Evolutionary conservation across 2,113 vertebrate species (phyloP), one percentile per base, ranked within the genome.

Genomic region (Oncorhynchus mykiss): DNA sequence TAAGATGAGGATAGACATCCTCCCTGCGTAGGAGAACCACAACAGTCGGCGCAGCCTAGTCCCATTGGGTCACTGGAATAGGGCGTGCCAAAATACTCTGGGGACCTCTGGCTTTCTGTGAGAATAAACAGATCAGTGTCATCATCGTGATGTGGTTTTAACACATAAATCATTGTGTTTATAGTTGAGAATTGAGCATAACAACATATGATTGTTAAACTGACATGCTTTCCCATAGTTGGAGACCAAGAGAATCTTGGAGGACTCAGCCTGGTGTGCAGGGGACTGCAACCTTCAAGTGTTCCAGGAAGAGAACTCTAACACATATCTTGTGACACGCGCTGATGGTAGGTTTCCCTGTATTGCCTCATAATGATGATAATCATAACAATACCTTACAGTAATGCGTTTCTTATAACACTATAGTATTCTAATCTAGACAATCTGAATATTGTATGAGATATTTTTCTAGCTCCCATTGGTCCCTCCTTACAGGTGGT

Each of bases 211-310:
- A 29, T 8, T 2, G 5, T 54, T 54, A 16, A 54, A 18, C 24
- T 16, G 59, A 34, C 51, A 24, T 66, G 20, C 25, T 11, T 82
- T 45, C 66, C 78, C 77, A 16, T 24, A 92, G 90, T 74, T 76
- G 18, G 5, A 0, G 5, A 84, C 84, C 7, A 89, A 88, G 72
- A 0, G 0, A 0, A 49, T 82, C 0, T 60, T 91, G 7, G 0
- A 64, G 22, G 0, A 24, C 0, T 34, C 51, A 54, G 2, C 11
- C 65, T 39, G 81, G 84, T 89, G 86, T 72, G 0, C 2, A 18
- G 13, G 74, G 2, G 22, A 9, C n/a, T 92, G 90, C 24, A 54
- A 67, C 0, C 12, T 92, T 6, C 16, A 84, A 8, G 64, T 92
- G 64, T 86, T 67, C 78, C 90, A 91, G 24, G 66, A 90, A 0